A percentile compares a stretch with the other conserved stretches of the same genome.
Evolutionary conservation across 2,113 vertebrate species (phyloP).

Genomic region (Euleptes europaea): DNA sequence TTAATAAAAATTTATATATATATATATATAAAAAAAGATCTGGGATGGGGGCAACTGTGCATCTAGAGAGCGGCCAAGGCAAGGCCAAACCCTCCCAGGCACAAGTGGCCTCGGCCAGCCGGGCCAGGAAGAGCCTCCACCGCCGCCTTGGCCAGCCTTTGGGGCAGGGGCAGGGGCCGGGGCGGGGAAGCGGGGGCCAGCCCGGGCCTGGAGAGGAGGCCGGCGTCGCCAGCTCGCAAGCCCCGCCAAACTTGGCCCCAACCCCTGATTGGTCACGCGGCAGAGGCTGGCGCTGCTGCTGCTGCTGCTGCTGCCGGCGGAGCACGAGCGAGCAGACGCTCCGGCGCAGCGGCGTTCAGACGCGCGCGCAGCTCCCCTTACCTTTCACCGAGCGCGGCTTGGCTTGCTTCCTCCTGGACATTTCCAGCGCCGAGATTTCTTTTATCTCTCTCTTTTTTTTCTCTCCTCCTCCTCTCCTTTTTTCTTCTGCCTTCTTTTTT

Average conservation of each 20-base stretch:
- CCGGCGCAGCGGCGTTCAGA: background rate
- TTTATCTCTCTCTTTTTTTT: background rate
- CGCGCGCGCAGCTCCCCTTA: constrained; percentile 71
- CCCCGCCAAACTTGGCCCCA: constrained; percentile 76
- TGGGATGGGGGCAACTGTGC: no score
- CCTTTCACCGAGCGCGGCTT: constrained; percentile 98
- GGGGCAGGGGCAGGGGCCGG: background rate
- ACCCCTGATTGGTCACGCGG: constrained; percentile 80
- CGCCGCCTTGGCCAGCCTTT: no score
- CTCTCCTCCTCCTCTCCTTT: constrained; percentile 51
- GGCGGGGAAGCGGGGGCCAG: background rate
- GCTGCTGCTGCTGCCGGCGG: constrained; percentile 20
- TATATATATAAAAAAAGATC: no score
- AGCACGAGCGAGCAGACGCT: background rate
- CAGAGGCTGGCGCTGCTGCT: background rate
- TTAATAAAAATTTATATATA: no score
- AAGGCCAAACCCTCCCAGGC: no score
- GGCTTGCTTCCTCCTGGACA: constrained; percentile 97
- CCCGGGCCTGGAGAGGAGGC: constrained; percentile 34
- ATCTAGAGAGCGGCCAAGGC: no score
- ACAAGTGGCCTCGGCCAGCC: no score
- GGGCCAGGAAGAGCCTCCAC: no score
- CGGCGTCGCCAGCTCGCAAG: constrained; percentile 60
- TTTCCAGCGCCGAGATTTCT: constrained; percentile 74
- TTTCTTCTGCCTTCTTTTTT: constrained; percentile 64